These are phyloP conservation scores for Lottia gigantea DNA, from an alignment of 2,888 invertebrate genomes.

Conservation along the genomic window DNA sequence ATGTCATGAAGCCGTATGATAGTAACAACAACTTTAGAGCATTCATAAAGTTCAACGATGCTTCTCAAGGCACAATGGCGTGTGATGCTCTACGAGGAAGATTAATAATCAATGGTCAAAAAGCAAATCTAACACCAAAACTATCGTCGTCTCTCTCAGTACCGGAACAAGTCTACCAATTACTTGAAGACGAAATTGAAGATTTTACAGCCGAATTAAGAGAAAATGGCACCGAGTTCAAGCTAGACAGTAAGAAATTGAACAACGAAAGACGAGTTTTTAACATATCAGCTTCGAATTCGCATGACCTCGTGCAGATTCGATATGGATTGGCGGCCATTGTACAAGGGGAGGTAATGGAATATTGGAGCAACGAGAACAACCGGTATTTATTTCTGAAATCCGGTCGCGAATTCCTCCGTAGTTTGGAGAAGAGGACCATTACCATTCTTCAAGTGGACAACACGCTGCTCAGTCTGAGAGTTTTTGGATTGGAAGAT, in stretches of 20 bases:
- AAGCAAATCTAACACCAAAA: constrained; percentile 29
- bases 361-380: constrained; percentile 24
- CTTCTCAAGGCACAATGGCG: constrained; percentile 35
- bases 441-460: constrained; percentile 34
- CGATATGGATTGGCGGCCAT: constrained; percentile 32
- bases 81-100: constrained; percentile 23
- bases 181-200: constrained; percentile 29
- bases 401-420: constrained; percentile 31
- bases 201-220: constrained; percentile 19
- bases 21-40: constrained; percentile 33
- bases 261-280: constrained; percentile 35
- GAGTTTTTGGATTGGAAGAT: constrained; percentile 34
- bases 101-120: constrained; percentile 17
- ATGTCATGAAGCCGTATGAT: constrained; percentile 26
- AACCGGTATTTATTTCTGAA: constrained; percentile 31
- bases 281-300: constrained; percentile 32
- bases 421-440: constrained; percentile 31
- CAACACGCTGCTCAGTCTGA: constrained; percentile 33
- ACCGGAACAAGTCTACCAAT: constrained; percentile 27
- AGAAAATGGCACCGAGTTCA: constrained; percentile 3
- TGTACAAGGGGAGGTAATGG: constrained; percentile 35
- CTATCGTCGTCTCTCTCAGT: constrained; percentile 35
- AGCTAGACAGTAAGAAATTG: constrained; percentile 16
- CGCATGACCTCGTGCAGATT: constrained; percentile 29
- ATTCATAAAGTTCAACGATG: constrained; percentile 37